Base-by-base conservation (phyloP, 2,113 vertebrate species). In the Chinchilla lanigera region DNA sequence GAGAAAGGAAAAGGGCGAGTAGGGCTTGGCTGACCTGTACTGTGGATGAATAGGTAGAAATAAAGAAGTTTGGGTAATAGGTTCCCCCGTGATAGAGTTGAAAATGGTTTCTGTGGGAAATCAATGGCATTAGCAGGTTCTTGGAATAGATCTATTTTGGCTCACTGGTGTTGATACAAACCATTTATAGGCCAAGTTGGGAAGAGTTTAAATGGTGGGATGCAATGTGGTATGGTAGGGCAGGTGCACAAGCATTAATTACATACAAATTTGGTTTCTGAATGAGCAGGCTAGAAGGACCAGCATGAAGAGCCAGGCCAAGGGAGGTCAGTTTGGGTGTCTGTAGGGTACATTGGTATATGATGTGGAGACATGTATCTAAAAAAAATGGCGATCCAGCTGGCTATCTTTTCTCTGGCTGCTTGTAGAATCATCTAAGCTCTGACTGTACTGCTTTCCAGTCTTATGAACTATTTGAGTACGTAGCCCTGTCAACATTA, bases 391-490 rank as follows among this genome's bases (percentile, higher is more conserved):
- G 17, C 81, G 35, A 91, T 56, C 30, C 20, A 86, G 7, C 58
- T 92, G 35, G 13, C 41, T 58, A 0, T 67, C 38, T 86, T 83
- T 93, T 86, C 52, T 93, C 19, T 65, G 38, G 5, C 28, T 93
- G 19, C 44, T 93, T 7, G 1, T 38, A 44, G 44, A 94, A 71
- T 85, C 56, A 28, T 63, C 26, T 93, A 88, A 95, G 26, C 63
- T 80, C 50, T 67, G 54, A 78, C n/a, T 67, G 87, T 81, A 1
- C n/a, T 73, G 33, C 77, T 56, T 95, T 96, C 86, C 20, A 93
- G 33, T 90, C n/a, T 91, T 91, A 38, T 63, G n/a, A 92, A 30
- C 94, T 85, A 87, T 89, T 94, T 94, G 89, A 84, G 56, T 92
- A 84, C 96, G 50, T 38, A 92, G 47, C 16, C 30, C 65, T 95